phyloP scores from a whole-genome alignment of 2,888 invertebrate species.

The Pristionchus japonicus region DNA sequence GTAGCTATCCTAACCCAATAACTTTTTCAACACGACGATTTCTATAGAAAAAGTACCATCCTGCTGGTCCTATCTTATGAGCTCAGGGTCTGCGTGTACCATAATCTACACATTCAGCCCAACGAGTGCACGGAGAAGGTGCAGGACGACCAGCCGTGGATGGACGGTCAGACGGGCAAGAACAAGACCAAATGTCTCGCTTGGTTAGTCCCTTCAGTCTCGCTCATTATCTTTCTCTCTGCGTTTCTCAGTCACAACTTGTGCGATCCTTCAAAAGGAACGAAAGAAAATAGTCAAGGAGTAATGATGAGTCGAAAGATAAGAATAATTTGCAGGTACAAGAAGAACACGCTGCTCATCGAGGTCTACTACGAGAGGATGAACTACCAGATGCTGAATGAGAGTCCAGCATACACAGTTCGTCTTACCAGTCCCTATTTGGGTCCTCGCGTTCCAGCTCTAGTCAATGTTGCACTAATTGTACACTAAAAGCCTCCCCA shows the following conservation, averaged over 20 bases:
- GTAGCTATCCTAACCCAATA: no score
- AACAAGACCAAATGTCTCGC: not conserved
- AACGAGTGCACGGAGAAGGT: constrained; percentile 6
- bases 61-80: no score
- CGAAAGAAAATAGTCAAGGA: no score
- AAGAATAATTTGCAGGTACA: constrained; percentile 70
- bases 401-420: constrained; percentile 68
- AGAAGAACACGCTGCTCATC: constrained; percentile 75
- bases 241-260: no score
- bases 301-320: no score
- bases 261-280: not conserved
- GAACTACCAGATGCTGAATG: constrained; percentile 73
- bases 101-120: not conserved
- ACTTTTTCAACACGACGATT: no score
- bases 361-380: constrained; percentile 76
- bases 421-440: not conserved
- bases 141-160: not conserved
- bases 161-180: not conserved
- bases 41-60: no score
- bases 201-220: not conserved
- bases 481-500: no score
- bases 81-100: no score
- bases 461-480: no score
- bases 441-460: no score
- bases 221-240: no score